These are phyloP conservation scores for Phallusia fumigata DNA, from an alignment of 23 tunicate genomes.

Conservation along the genomic window DNA sequence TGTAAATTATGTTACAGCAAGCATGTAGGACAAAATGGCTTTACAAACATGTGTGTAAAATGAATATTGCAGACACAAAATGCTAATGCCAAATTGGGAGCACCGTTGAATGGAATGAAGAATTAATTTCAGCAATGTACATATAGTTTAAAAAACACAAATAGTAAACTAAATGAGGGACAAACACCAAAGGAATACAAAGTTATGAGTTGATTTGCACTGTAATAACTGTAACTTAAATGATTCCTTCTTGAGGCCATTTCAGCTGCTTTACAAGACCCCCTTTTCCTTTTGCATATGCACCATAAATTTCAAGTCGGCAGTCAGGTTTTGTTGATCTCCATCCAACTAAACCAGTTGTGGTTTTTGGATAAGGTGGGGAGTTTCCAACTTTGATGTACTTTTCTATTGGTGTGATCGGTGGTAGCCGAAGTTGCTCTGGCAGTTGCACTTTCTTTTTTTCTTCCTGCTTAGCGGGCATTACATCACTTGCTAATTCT, in stretches of 20 bases:
- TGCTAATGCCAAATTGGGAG: too few species aligned
- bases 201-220: neutral
- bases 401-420: conserved; percentile 87
- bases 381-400: conserved; percentile 86
- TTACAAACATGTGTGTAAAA: neutral
- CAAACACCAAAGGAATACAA: neutral
- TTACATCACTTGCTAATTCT: conserved; percentile 40
- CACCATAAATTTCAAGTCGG: conserved; percentile 85
- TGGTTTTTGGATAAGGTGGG: conserved; percentile 75
- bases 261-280: conserved; percentile 75
- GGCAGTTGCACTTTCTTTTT: conserved; percentile 77
- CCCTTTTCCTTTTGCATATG: conserved; percentile 84
- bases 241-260: conserved; percentile 87
- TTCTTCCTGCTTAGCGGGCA: conserved; percentile 31
- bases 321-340: conserved; percentile 83
- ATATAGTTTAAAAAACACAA: too few species aligned
- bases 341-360: conserved; percentile 83
- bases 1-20: neutral
- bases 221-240: conserved; percentile 19
- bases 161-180: neutral
- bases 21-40: neutral
- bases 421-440: conserved; percentile 68
- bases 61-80: conserved; percentile 1
- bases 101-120: too few species aligned
- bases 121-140: too few species aligned